Base-by-base conservation (phyloP, 2,113 vertebrate species). In the Oxygymnocypris stewartii region DNA sequence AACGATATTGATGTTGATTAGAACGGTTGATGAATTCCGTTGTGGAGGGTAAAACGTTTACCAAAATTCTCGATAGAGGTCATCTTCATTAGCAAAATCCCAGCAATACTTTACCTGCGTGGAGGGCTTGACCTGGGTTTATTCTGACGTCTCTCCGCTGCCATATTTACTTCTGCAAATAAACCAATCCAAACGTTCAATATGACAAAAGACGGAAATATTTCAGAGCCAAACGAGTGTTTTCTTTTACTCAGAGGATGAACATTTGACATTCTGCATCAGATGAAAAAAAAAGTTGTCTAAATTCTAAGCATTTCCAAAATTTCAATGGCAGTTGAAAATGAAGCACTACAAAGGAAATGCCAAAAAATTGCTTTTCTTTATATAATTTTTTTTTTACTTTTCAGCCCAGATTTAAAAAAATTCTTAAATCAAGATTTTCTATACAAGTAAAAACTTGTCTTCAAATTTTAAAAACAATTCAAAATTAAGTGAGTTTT, bases 151-250 rank as follows among this genome's bases (percentile, higher is more conserved):
- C 98, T 96, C 95, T 99, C 98, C 96, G 96, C 95, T 96, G 98
- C 97, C 97, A 98, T 99, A 96, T 99, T 99, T 97, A 99, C 96
- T 98, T 99, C 98, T 99, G 98, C 97, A 99, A 99, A 98, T 97
- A 98, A 98, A 99, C 97, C 96, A 99, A 98, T 97, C 98, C 97
- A 97, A 96, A 97, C 96, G 96, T 98, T 99, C 96, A 99, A 98
- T 93, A 95, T 87, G 92, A 93, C 92, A 95, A 89, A 92, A 91
- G 92, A 84, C 23, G 49, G 40, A 69, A 61, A 82, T 65, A 63
- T 31, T 23, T 25, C 59, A 75, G 42, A 87, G 57, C 47, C 82
- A 75, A 59, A 82, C 44, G 37, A n/a, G 9, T 77, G 28, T 82
- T 79, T 65, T 74, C 2, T 73, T 42, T 42, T 6, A 74, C 37